phyloP scores from a whole-genome alignment of 2,113 vertebrate species.

The Toxotes jaculatrix region DNA sequence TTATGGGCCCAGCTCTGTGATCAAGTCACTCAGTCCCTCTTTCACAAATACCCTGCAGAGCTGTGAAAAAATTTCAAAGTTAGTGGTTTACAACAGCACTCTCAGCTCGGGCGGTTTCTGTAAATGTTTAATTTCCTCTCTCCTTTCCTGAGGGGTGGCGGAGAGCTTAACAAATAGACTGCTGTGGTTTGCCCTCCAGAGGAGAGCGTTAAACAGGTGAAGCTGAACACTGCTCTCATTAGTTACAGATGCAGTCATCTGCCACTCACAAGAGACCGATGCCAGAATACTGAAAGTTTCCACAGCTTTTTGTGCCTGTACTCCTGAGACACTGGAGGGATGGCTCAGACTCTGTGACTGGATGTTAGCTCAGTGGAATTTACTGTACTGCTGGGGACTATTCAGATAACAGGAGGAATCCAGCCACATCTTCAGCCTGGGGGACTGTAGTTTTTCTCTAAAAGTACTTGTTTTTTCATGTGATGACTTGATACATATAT shows the following conservation, averaged over 20 bases:
- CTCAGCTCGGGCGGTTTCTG: constrained; percentile 72
- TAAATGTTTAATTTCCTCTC: constrained; percentile 79
- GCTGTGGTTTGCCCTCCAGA: constrained; percentile 64
- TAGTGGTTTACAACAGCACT: constrained; percentile 68
- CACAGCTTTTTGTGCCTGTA: constrained; percentile 47
- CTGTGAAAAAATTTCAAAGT: constrained; percentile 60
- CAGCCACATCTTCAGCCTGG: constrained; percentile 40
- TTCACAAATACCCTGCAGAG: constrained; percentile 51
- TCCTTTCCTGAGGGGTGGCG: constrained; percentile 51
- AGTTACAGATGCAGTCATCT: constrained; percentile 79
- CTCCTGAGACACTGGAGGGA: constrained; percentile 61
- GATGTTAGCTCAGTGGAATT: constrained; percentile 64
- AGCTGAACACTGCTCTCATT: constrained; percentile 76
- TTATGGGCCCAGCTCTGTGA: constrained; percentile 33
- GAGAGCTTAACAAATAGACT: constrained; percentile 66
- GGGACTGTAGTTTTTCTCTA: constrained; percentile 47
- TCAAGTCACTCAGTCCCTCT: constrained; percentile 17
- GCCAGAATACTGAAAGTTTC: constrained; percentile 62
- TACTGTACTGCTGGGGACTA: constrained; percentile 47
- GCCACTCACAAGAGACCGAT: constrained; percentile 71
- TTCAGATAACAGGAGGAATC: constrained; percentile 48
- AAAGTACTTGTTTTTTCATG: constrained; percentile 25
- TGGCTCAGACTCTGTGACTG: constrained; percentile 67
- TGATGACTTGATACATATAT: neutral
- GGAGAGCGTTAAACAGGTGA: constrained; percentile 73